Evolutionary conservation across 2,888 invertebrate species (phyloP).

Genomic region (Caenorhabditis sp.): DNA sequence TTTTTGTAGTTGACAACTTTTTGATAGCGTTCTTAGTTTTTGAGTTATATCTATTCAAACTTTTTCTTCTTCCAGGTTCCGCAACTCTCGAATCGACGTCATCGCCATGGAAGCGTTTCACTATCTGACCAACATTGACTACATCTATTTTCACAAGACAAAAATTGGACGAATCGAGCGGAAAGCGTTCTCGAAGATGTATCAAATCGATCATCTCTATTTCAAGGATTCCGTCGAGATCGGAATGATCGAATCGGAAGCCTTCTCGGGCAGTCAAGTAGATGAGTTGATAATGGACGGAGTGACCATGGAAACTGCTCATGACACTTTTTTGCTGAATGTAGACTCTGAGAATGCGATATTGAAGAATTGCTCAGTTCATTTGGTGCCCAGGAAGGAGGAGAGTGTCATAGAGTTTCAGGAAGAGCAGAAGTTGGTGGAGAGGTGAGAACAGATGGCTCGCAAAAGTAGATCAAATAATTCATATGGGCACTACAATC

Average conservation of each 20-base stretch:
- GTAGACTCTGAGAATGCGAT: constrained; percentile 29
- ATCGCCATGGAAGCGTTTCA: constrained; percentile 76
- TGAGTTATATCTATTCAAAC: not conserved
- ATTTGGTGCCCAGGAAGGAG: constrained; percentile 31
- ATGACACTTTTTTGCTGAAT: constrained; percentile 52
- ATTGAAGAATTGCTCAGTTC: constrained; percentile 37
- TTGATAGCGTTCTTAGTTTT: too few species aligned
- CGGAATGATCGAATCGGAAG: constrained; percentile 48
- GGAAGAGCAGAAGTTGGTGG: constrained; percentile 26
- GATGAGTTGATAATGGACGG: constrained; percentile 59
- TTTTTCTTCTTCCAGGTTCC: constrained; percentile 72
- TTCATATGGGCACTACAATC: too few species aligned
- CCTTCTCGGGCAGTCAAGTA: constrained; percentile 51
- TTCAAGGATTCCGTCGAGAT: constrained; percentile 60
- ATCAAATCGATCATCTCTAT: constrained; percentile 62
- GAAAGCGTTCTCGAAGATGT: constrained; percentile 68
- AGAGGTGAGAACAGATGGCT: not conserved
- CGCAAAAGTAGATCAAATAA: not conserved
- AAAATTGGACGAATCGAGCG: constrained; percentile 61
- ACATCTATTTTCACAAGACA: constrained; percentile 78
- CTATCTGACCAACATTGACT: constrained; percentile 74
- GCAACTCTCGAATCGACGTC: constrained; percentile 73
- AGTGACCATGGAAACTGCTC: constrained; percentile 11
- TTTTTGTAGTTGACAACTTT: too few species aligned
- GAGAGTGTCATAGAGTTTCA: constrained; percentile 10